A percentile compares a stretch with the other conserved stretches of the same genome.
Conservation (phyloP, 2,888 invertebrate species). For the Acanthosoma haemorrhoidale region DNA sequence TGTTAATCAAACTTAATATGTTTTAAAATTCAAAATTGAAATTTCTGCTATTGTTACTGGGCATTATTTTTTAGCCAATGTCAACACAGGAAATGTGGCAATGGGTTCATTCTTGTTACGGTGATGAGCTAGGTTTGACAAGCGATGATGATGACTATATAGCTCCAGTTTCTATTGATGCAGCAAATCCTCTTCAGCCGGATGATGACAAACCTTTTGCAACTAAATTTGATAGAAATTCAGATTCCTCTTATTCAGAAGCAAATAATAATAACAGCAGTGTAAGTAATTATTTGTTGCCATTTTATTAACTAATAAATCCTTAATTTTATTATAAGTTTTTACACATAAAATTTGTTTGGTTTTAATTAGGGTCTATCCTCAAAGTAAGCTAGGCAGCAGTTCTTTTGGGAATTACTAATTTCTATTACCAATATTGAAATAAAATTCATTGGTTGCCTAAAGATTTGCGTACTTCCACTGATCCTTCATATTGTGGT, state of each 20-base stretch:
- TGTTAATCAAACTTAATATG: not conserved
- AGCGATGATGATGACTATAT: conserved; percentile 77
- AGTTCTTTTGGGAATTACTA: no score
- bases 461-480: no score
- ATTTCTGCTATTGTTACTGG: not conserved
- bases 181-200: not conserved
- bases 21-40: not conserved
- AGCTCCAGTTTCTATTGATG: conserved; percentile 17
- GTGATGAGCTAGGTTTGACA: conserved; percentile 86
- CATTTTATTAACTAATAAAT: not conserved
- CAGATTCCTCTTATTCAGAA: conserved; percentile 51
- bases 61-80: conserved; percentile 55
- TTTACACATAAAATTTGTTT: not conserved
- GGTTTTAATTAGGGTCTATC: no score
- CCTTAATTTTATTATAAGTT: not conserved
- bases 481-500: no score
- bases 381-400: no score
- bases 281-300: not conserved
- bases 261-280: conserved; percentile 41
- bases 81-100: conserved; percentile 79
- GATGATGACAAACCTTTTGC: conserved; percentile 37
- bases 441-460: no score
- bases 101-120: conserved; percentile 89
- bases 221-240: conserved; percentile 45
- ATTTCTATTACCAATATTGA: no score